These are phyloP conservation scores for Thereva unica DNA, from an alignment of 2,888 invertebrate species.

Conservation along the genomic window DNA sequence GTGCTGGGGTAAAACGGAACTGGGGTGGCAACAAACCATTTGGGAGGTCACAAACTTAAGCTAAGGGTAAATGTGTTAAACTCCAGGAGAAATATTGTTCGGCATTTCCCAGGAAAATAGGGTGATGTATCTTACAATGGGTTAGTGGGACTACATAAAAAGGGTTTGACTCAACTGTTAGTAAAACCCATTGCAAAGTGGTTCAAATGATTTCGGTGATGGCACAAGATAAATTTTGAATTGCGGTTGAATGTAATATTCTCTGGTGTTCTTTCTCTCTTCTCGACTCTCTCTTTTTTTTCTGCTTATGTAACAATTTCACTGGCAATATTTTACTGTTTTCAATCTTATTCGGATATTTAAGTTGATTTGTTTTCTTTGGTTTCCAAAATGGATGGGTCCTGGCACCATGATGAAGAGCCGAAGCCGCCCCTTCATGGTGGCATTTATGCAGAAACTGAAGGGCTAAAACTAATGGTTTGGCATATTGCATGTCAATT, in stretches of 20 bases:
- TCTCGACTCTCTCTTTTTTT: not conserved
- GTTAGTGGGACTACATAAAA: conserved; percentile 28
- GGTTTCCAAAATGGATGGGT: no score
- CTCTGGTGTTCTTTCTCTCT: not conserved
- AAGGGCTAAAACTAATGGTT: no score
- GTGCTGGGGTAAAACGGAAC: not conserved
- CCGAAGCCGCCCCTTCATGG: no score
- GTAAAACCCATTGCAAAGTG: conserved; percentile 27
- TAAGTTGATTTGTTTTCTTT: no score
- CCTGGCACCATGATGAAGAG: no score
- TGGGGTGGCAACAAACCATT: not conserved
- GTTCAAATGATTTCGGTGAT: conserved; percentile 29
- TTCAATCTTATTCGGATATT: no score
- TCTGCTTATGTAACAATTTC: conserved; percentile 10
- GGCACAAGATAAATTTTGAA: conserved; percentile 29
- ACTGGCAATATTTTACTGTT: conserved; percentile 14
- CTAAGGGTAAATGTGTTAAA: conserved; percentile 20
- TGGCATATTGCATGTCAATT: no score
- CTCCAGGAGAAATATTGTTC: conserved; percentile 27
- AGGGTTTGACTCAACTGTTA: conserved; percentile 30
- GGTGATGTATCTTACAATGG: conserved; percentile 18
- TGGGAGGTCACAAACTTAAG: conserved; percentile 29
- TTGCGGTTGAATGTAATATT: conserved; percentile 22
- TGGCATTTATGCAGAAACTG: no score
- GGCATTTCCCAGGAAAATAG: conserved; percentile 22